These are phyloP conservation scores for Xestia sexstrigata DNA, from an alignment of 2,888 invertebrate genomes.

Conservation along the genomic window DNA sequence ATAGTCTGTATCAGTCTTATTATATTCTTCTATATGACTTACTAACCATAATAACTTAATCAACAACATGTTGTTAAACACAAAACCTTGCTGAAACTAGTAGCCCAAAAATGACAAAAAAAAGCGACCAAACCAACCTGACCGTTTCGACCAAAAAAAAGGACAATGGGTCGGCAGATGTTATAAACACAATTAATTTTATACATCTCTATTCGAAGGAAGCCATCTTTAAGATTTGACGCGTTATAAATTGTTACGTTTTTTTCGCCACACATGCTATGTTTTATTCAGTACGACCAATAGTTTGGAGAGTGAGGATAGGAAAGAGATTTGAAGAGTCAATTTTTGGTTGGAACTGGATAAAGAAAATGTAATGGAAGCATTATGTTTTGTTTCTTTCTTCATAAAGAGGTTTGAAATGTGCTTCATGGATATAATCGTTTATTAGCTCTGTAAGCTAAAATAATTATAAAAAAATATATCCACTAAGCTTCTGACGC, in stretches of 20 bases:
- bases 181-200: slow-evolving; percentile 87
- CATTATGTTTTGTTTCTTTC: neutral
- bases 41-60: slow-evolving; percentile 20
- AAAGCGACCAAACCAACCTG: slow-evolving; percentile 56
- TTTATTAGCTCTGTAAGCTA: too few species aligned
- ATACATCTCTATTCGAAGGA: slow-evolving; percentile 88
- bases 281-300: slow-evolving; percentile 50
- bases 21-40: too few species aligned
- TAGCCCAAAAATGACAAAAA: slow-evolving; percentile 60
- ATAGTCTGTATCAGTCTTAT: neutral
- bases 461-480: too few species aligned
- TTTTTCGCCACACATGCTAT: slow-evolving; percentile 78
- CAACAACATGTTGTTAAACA: slow-evolving; percentile 10
- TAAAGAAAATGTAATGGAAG: neutral
- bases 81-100: slow-evolving; percentile 45
- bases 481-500: too few species aligned
- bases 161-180: slow-evolving; percentile 86
- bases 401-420: neutral
- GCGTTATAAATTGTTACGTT: slow-evolving; percentile 88
- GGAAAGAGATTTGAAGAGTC: slow-evolving; percentile 1
- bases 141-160: slow-evolving; percentile 77
- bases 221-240: slow-evolving; percentile 89
- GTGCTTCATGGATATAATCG: neutral
- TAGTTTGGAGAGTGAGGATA: slow-evolving; percentile 3
- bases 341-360: slow-evolving; percentile 3